Evolutionary conservation across 2,888 invertebrate genomes (phyloP).

Genomic region (Electrophaes corylata): DNA sequence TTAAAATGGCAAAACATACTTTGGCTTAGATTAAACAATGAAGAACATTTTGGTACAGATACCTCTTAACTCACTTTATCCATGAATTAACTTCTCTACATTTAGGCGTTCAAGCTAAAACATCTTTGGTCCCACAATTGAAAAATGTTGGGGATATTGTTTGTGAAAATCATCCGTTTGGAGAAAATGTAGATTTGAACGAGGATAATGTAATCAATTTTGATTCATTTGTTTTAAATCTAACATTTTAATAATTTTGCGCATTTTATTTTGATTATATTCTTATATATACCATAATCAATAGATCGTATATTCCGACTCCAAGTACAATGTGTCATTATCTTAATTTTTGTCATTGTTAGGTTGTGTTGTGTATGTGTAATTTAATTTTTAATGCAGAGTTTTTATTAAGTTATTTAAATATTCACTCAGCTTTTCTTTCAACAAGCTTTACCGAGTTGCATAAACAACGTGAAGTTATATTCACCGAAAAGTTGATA

Average conservation of each 20-base stretch:
- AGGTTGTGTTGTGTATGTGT: slow-evolving; percentile 16
- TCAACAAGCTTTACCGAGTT: neutral
- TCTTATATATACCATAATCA: slow-evolving; percentile 2
- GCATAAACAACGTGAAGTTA: neutral
- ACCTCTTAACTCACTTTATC: neutral
- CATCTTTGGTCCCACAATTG: neutral
- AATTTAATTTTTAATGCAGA: slow-evolving; percentile 17
- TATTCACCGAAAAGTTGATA: slow-evolving; percentile 1
- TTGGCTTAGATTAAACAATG: neutral
- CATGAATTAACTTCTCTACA: neutral
- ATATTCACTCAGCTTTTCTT: neutral
- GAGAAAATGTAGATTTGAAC: neutral
- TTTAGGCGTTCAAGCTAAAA: neutral
- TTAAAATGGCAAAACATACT: neutral
- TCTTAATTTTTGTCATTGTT: neutral
- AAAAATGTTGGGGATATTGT: neutral
- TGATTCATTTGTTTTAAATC: slow-evolving; percentile 13
- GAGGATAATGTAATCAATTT: neutral
- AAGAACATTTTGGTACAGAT: neutral
- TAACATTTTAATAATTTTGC: slow-evolving; percentile 20
- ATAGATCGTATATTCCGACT: slow-evolving; percentile 13
- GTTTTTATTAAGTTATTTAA: slow-evolving; percentile 21
- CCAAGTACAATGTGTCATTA: slow-evolving; percentile 25
- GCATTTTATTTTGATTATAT: neutral
- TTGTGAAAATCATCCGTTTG: neutral